phyloP scores from a whole-genome alignment of 2,888 invertebrate species.

The Harpalus rufipes region DNA sequence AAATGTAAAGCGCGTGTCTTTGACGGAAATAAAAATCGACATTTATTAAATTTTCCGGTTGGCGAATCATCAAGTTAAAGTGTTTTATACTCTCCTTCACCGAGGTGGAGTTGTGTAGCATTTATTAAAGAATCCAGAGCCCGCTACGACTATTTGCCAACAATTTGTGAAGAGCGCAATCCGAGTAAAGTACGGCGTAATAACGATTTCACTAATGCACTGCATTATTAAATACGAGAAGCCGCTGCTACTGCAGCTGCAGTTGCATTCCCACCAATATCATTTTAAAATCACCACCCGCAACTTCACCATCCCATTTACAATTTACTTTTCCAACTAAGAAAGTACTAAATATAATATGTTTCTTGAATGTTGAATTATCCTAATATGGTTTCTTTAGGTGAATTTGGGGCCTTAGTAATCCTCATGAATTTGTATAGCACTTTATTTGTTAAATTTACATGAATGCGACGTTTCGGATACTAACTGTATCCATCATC shows the following conservation, averaged over 20 bases:
- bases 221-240: slow-evolving; percentile 62
- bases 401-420: too few relatives aligned
- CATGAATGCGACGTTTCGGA: too few relatives aligned
- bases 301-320: background rate
- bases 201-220: slow-evolving; percentile 65
- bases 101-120: slow-evolving; percentile 28
- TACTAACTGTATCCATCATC: too few relatives aligned
- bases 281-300: background rate
- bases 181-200: slow-evolving; percentile 51
- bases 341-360: too few relatives aligned
- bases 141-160: slow-evolving; percentile 58
- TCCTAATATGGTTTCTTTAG: too few relatives aligned
- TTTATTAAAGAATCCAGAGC: slow-evolving; percentile 59
- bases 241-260: background rate
- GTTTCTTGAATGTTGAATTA: too few relatives aligned
- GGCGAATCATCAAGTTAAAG: slow-evolving; percentile 46
- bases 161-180: slow-evolving; percentile 60
- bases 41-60: slow-evolving; percentile 45
- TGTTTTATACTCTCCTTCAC: slow-evolving; percentile 30
- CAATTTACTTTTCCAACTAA: background rate
- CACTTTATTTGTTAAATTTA: too few relatives aligned
- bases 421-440: too few relatives aligned
- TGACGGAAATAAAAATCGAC: slow-evolving; percentile 40
- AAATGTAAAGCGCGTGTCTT: slow-evolving; percentile 26
- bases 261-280: background rate